These are phyloP conservation scores for Blastomussa wellsi DNA, from an alignment of 92 coral and sea anemone genomes.

Conservation along the genomic window DNA sequence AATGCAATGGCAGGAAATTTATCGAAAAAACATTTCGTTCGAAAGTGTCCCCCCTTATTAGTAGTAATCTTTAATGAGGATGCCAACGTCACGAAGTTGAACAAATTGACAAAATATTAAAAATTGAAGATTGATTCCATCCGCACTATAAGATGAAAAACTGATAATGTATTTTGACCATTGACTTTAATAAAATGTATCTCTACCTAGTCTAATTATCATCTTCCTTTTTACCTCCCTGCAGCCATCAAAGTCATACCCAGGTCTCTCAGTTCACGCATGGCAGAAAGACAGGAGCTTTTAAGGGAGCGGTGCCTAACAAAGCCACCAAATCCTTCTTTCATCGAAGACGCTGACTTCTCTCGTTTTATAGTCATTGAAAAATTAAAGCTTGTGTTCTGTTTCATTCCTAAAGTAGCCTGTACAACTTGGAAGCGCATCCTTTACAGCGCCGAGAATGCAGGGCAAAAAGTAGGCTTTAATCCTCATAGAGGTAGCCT, in stretches of 20 bases:
- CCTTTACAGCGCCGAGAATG: conserved; percentile 18
- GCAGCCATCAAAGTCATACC: neutral
- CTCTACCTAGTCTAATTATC: no score
- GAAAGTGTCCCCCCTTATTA: no score
- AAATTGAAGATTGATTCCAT: no score
- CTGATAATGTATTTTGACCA: no score
- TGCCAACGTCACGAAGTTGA: no score
- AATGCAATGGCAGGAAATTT: no score
- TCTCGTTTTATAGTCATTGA: conserved; percentile 39
- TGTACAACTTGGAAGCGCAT: conserved; percentile 30
- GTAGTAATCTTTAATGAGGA: no score
- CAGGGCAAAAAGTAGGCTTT: neutral
- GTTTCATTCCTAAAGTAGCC: conserved; percentile 32
- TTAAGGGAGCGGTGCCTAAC: conserved; percentile 15
- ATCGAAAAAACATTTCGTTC: no score
- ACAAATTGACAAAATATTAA: no score
- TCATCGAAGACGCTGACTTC: conserved; percentile 33
- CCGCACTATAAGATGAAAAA: no score
- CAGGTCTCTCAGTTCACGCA: neutral
- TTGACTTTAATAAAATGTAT: no score
- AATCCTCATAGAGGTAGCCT: neutral
- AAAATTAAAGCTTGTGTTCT: conserved; percentile 33
- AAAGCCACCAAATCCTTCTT: conserved; percentile 37
- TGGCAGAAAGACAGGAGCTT: conserved; percentile 20
- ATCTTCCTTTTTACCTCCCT: neutral